These are phyloP conservation scores for Helostoma temminkii DNA, from an alignment of 2,797 vertebrate species.

Conservation along the genomic window DNA sequence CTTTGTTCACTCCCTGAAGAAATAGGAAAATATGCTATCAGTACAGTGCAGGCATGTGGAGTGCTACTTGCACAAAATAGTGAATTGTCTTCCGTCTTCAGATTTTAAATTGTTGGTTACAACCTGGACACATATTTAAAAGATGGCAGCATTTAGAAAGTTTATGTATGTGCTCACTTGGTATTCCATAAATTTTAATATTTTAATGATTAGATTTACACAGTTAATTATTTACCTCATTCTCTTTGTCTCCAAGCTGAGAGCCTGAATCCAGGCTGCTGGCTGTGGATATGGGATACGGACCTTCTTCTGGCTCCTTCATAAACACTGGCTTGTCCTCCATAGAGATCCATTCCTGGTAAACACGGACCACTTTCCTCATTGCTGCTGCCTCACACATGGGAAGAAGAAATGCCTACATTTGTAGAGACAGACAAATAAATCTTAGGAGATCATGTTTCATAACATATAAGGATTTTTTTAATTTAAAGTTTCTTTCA, in stretches of 20 bases:
- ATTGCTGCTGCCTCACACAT: slow-evolving; percentile 98
- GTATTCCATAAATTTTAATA: not conserved
- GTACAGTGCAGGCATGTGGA: not conserved
- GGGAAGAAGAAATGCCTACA: slow-evolving; percentile 95
- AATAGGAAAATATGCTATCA: slow-evolving; percentile 11
- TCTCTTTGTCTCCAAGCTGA: slow-evolving; percentile 82
- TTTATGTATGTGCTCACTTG: not conserved
- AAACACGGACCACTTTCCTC: slow-evolving; percentile 97
- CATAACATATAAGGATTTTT: not conserved
- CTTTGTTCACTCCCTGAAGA: slow-evolving; percentile 84
- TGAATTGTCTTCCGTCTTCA: not conserved
- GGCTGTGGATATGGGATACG: slow-evolving; percentile 69
- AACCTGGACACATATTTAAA: not conserved
- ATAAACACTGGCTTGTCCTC: slow-evolving; percentile 98
- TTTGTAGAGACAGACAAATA: not conserved
- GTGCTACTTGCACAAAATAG: too few species aligned
- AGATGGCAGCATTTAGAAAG: not conserved
- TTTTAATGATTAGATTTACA: not conserved
- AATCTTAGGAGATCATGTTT: not conserved
- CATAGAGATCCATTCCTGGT: slow-evolving; percentile 98
- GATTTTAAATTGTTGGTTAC: not conserved
- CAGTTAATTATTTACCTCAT: slow-evolving; percentile 84
- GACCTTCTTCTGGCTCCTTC: slow-evolving; percentile 92
- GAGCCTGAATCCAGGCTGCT: slow-evolving; percentile 70
- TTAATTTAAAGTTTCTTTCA: too few species aligned